Conservation (phyloP, 2,797 vertebrate genomes). For the Pygocentrus nattereri region DNA sequence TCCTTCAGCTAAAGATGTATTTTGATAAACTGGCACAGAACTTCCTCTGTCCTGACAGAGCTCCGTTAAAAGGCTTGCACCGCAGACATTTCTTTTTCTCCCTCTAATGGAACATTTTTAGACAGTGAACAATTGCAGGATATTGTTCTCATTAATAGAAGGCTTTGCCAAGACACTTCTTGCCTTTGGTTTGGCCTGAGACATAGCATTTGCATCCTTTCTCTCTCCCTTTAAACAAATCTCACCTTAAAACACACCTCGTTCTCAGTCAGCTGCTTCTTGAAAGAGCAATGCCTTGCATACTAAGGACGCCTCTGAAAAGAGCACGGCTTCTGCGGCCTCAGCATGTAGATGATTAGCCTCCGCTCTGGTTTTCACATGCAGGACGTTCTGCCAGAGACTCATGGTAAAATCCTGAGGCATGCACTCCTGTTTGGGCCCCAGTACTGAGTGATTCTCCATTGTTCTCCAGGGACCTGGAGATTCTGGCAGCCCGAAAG, state of each 20-base stretch:
- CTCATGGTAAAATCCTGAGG: slow-evolving; percentile 54
- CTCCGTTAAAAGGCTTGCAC: background rate
- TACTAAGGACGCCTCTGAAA: slow-evolving; percentile 49
- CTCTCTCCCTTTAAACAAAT: background rate
- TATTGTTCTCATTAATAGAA: slow-evolving; percentile 25
- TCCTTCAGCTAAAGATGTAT: too few relatives aligned
- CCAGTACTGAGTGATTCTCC: slow-evolving; percentile 55
- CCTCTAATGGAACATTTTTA: slow-evolving; percentile 2
- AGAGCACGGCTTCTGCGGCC: slow-evolving; percentile 38
- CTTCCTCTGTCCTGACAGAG: background rate
- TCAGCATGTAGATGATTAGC: slow-evolving; percentile 47
- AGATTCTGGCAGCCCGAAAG: slow-evolving; percentile 42
- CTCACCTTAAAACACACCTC: slow-evolving; percentile 17
- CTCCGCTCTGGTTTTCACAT: slow-evolving; percentile 51
- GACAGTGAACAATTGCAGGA: slow-evolving; percentile 54
- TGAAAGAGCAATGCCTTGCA: slow-evolving; percentile 48
- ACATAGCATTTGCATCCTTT: slow-evolving; percentile 12
- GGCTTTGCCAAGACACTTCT: slow-evolving; percentile 20
- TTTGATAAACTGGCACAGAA: background rate
- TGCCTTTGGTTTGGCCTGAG: slow-evolving; percentile 14
- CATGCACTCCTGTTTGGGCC: slow-evolving; percentile 38
- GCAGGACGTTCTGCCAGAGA: slow-evolving; percentile 49
- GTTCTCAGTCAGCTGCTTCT: slow-evolving; percentile 30
- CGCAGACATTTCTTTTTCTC: background rate
- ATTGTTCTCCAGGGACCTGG: slow-evolving; percentile 69